A percentile compares a stretch with the other conserved stretches of the same genome.
Evolutionary conservation across 2,113 vertebrate genomes (phyloP).

Genomic region (Mormoops blainvillei): DNA sequence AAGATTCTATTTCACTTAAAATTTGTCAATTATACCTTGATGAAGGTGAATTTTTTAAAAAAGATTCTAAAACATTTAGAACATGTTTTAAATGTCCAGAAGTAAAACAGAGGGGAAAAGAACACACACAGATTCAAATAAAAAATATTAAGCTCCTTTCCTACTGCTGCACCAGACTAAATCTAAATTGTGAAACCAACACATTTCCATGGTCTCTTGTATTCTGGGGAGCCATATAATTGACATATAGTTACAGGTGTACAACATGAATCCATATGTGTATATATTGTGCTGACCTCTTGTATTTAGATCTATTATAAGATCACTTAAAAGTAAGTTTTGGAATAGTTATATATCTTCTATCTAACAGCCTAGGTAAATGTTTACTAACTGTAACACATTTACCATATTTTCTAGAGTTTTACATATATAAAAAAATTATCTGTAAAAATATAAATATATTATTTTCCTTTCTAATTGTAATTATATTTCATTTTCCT

Average conservation of each 20-base stretch:
- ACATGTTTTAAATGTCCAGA: background rate
- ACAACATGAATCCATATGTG: background rate
- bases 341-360: background rate
- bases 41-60: background rate
- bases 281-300: background rate
- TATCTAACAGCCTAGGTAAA: background rate
- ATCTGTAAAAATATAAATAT: background rate
- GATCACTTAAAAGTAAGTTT: background rate
- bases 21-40: background rate
- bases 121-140: background rate
- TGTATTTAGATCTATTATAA: background rate
- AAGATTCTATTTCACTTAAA: background rate
- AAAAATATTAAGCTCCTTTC: background rate
- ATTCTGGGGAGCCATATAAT: background rate
- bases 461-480: background rate
- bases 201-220: background rate
- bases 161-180: background rate
- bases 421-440: background rate
- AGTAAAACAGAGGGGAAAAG: background rate
- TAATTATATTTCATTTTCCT: background rate
- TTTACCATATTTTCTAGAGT: background rate
- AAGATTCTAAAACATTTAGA: background rate
- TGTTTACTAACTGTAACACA: background rate
- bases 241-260: background rate
- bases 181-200: background rate